A percentile compares a stretch with the other conserved stretches of the same genome.
Conservation (phyloP, 2,113 vertebrate species). For the Silurus glanis region DNA sequence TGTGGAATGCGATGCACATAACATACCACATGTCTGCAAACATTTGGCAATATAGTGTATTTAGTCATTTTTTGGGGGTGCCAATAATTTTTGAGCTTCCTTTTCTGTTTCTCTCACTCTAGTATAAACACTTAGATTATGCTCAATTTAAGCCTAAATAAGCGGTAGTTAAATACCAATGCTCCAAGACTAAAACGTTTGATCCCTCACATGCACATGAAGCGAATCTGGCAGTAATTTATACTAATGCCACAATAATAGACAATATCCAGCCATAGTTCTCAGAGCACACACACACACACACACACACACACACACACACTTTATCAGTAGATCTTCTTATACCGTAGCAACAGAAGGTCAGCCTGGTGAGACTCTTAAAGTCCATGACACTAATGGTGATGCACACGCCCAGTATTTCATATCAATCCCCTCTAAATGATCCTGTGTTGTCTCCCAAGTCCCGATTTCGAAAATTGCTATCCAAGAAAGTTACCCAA, state of each 20-base stretch:
- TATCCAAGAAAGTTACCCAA: slow-evolving; percentile 30
- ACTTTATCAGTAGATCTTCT: background rate
- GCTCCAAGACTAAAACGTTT: background rate
- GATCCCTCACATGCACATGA: background rate
- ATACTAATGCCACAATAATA: background rate
- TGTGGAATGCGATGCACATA: no score
- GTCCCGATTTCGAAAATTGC: background rate
- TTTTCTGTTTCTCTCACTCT: background rate
- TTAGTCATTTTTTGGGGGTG: background rate
- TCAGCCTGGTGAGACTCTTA: background rate
- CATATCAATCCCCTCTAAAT: slow-evolving; percentile 25
- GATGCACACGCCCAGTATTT: background rate
- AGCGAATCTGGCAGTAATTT: background rate
- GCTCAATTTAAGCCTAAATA: background rate
- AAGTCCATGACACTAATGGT: background rate
- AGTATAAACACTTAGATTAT: background rate
- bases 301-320: background rate
- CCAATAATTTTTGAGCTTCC: background rate
- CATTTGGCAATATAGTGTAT: background rate
- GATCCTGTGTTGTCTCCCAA: background rate
- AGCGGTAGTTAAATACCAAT: background rate
- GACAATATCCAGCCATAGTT: background rate
- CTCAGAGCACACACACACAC: background rate
- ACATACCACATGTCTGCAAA: no score
- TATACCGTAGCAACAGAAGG: background rate